phyloP scores from a whole-genome alignment of 2,888 invertebrate species.

The Graphium colonna region DNA sequence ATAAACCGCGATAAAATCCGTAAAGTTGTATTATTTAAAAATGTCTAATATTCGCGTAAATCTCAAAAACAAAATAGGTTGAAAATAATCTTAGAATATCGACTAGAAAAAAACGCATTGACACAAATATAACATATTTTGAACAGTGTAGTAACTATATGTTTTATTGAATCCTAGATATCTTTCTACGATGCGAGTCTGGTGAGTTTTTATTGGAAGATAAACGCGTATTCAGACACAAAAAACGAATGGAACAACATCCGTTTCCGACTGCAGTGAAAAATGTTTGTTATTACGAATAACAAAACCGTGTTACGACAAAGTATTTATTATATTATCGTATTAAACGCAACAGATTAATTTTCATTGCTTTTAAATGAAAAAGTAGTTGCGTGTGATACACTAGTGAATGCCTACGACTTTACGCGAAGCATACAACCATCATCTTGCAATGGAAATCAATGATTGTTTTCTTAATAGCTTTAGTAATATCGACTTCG shows the following conservation, averaged over 20 bases:
- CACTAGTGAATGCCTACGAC: no score
- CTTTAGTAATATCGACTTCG: not conserved
- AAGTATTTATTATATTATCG: conserved; percentile 7
- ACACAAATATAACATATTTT: not conserved
- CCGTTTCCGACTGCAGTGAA: conserved; percentile 62
- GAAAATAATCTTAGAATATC: no score
- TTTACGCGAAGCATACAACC: no score
- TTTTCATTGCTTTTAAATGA: not conserved
- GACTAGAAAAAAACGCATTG: no score
- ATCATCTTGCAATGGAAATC: no score
- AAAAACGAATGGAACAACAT: conserved; percentile 59
- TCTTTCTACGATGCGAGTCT: conserved; percentile 36
- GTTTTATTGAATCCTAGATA: conserved; percentile 1
- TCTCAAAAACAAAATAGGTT: no score
- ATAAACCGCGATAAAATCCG: no score
- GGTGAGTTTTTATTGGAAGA: conserved; percentile 43
- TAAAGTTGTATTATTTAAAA: no score
- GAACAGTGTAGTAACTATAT: not conserved
- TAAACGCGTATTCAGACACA: conserved; percentile 39
- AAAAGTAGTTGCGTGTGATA: no score
- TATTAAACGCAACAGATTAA: not conserved
- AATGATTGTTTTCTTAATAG: no score
- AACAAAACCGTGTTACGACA: conserved; percentile 32
- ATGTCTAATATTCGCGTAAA: no score
- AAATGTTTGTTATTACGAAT: conserved; percentile 48